Percentiles rank a stretch among this genome's conserved stretches.
Evolutionary conservation across 2,797 vertebrate genomes (phyloP).

Genomic region (Neopelma chrysocephalum): DNA sequence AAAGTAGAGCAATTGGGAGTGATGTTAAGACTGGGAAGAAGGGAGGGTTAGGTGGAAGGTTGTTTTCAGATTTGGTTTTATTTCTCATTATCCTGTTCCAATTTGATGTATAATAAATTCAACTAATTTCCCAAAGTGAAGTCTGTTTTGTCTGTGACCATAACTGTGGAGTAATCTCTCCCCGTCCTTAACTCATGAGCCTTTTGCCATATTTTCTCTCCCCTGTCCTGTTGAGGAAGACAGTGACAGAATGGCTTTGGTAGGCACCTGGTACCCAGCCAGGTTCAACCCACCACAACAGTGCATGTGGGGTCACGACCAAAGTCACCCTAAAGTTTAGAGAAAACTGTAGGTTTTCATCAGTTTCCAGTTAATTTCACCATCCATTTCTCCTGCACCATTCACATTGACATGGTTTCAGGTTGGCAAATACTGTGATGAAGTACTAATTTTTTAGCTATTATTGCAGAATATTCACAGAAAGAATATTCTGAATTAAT

Average conservation of each 20-base stretch:
- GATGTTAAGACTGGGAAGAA: not conserved
- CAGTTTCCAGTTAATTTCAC: conserved; percentile 23
- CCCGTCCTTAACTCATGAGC: not conserved
- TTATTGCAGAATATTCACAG: not conserved
- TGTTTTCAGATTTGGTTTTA: not conserved
- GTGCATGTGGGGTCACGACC: rapidly evolving
- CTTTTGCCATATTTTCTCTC: not conserved
- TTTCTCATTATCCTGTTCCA: not conserved
- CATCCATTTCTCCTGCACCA: not conserved
- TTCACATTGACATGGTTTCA: not conserved
- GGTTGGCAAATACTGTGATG: not conserved
- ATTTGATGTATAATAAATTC: not conserved
- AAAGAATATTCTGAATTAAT: not conserved
- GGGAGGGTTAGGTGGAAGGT: not conserved
- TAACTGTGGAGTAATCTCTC: not conserved
- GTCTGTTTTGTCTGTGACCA: not conserved
- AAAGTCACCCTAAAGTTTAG: not conserved
- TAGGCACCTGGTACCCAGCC: not conserved
- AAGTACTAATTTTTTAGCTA: not conserved
- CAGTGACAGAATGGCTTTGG: not conserved
- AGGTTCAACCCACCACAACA: not conserved
- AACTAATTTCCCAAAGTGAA: not conserved
- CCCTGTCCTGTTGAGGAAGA: not conserved
- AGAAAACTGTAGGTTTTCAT: not conserved
- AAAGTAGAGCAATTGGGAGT: not conserved